Percentiles rank a stretch among this genome's conserved stretches.
These are phyloP conservation scores for Phortica variegata DNA, from an alignment of 1,140 invertebrate species.

Conservation along the genomic window DNA sequence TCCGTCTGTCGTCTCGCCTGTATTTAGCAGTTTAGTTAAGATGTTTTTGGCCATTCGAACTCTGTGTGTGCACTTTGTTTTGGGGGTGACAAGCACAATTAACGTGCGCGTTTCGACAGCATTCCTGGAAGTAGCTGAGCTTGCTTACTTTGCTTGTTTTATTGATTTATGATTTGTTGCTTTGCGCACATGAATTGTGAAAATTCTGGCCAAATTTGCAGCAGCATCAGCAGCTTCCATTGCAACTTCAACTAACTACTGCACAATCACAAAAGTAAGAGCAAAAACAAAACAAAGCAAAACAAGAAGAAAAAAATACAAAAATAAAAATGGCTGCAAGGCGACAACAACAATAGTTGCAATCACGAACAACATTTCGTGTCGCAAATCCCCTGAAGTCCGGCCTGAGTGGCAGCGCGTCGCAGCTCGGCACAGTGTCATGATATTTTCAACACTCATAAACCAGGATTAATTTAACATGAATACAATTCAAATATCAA, in stretches of 20 bases:
- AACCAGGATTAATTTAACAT: constrained; percentile 54
- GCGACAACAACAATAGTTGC: constrained; percentile 44
- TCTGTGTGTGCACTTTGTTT: constrained; percentile 29
- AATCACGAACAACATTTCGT: constrained; percentile 28
- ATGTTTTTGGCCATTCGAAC: constrained; percentile 43
- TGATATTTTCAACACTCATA: constrained; percentile 46
- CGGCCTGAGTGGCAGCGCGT: constrained; percentile 4
- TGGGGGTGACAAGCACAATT: constrained; percentile 35
- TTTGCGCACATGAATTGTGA: too few relatives aligned
- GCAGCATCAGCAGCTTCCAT: too few relatives aligned
- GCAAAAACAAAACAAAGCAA: too few relatives aligned
- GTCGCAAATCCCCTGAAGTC: constrained; percentile 8
- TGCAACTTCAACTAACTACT: too few relatives aligned
- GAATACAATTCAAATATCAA: constrained; percentile 50
- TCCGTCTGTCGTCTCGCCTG: constrained; percentile 18
- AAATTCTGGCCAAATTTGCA: too few relatives aligned
- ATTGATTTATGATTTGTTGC: too few relatives aligned
- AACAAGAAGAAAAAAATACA: too few relatives aligned
- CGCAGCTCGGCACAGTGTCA: constrained; percentile 8
- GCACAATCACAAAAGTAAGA: too few relatives aligned
- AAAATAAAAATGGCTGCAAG: too few relatives aligned
- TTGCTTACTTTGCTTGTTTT: too few relatives aligned
- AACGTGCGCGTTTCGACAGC: constrained; percentile 37
- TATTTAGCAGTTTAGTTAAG: constrained; percentile 54
- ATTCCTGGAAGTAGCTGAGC: too few relatives aligned